Conservation (phyloP, 1,140 invertebrate species). For the Bombus huntii region DNA sequence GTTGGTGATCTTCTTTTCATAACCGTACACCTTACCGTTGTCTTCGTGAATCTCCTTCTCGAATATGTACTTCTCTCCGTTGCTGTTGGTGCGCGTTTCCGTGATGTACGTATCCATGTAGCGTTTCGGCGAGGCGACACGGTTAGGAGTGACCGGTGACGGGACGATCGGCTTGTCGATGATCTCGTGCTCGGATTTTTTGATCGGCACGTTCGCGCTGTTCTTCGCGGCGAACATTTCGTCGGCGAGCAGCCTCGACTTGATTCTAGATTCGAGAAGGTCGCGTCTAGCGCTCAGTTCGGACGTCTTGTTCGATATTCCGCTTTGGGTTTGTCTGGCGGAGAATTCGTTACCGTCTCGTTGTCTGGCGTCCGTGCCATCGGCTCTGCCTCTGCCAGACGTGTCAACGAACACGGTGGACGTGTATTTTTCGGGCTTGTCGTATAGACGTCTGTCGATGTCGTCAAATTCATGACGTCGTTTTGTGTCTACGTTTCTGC, state of each 20-base stretch:
- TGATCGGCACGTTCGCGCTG: conserved; percentile 67
- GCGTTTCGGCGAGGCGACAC: conserved; percentile 76
- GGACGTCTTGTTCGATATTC: conserved; percentile 76
- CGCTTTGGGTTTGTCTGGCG: conserved; percentile 51
- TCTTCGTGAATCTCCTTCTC: conserved; percentile 80
- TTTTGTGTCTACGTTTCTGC: conserved; percentile 56
- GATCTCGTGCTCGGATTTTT: conserved; percentile 79
- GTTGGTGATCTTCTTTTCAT: conserved; percentile 80
- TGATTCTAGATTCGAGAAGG: conserved; percentile 88
- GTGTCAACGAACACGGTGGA: conserved; percentile 82
- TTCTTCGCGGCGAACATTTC: conserved; percentile 77
- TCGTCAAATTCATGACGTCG: conserved; percentile 74
- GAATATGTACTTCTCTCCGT: conserved; percentile 80
- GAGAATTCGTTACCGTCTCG: conserved; percentile 77
- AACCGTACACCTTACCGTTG: conserved; percentile 79
- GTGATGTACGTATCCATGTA: conserved; percentile 81
- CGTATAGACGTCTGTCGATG: conserved; percentile 70
- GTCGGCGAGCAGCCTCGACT: conserved; percentile 83
- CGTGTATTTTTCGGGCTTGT: conserved; percentile 77
- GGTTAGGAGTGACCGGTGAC: conserved; percentile 77
- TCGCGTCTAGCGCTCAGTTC: conserved; percentile 88
- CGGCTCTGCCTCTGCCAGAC: conserved; percentile 84
- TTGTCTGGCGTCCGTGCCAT: conserved; percentile 86
- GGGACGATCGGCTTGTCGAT: conserved; percentile 81
- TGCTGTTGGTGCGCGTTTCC: conserved; percentile 79